phyloP scores from a whole-genome alignment of 2,797 vertebrate genomes.

The Sebastes glaucus region DNA sequence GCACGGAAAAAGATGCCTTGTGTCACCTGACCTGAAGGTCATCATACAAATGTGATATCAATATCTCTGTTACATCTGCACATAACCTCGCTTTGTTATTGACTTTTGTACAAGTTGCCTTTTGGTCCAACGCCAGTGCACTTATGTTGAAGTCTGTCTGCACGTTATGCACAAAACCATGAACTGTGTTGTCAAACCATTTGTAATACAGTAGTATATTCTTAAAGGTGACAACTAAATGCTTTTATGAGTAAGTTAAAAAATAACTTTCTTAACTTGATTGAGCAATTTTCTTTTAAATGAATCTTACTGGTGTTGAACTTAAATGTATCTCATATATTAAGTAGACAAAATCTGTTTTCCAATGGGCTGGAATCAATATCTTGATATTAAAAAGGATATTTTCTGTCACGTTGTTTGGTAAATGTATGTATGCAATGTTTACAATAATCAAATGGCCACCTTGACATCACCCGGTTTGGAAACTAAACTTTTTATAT shows the following conservation, averaged over 20 bases:
- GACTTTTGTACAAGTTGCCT: neutral
- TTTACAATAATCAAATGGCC: neutral
- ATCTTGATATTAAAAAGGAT: neutral
- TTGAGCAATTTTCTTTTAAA: neutral
- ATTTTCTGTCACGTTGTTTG: too few species aligned
- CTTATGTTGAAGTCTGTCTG: neutral
- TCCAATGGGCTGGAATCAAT: neutral
- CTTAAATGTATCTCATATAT: neutral
- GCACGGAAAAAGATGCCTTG: neutral
- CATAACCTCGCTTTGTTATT: neutral
- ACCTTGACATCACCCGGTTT: neutral
- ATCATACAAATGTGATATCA: neutral
- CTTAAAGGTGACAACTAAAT: neutral
- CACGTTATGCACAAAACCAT: neutral
- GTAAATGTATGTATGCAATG: neutral
- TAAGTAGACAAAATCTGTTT: neutral
- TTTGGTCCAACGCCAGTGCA: neutral
- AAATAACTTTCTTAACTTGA: too few species aligned
- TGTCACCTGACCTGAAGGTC: constrained; percentile 22
- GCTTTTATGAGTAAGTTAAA: neutral
- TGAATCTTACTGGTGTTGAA: neutral
- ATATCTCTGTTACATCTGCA: neutral
- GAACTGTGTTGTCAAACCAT: neutral
- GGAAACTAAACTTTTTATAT: neutral
- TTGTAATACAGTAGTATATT: neutral